Percentiles rank a stretch among this genome's conserved stretches.
Conservation (phyloP, 2,113 vertebrate genomes). For the Ptychochromis oligacanthus region DNA sequence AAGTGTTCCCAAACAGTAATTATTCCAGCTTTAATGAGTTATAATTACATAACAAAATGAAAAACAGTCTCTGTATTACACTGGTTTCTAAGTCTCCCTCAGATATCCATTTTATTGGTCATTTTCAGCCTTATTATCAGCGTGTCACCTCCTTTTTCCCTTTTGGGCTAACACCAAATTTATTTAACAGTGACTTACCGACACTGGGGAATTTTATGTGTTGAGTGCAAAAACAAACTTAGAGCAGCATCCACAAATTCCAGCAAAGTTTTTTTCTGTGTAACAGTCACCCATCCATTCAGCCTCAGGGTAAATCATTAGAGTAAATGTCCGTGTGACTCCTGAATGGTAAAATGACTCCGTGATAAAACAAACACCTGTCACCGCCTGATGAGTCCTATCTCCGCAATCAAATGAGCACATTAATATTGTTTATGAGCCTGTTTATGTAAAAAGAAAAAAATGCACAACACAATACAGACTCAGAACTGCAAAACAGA, state of each 20-base stretch:
- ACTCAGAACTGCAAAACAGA: neutral
- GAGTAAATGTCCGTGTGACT: slow-evolving; percentile 30
- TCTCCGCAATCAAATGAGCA: neutral
- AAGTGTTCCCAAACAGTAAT: neutral
- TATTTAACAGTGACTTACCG: slow-evolving; percentile 3
- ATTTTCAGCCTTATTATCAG: neutral
- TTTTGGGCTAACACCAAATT: neutral
- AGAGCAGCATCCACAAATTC: slow-evolving; percentile 2
- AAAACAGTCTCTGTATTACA: accelerated
- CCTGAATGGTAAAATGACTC: slow-evolving; percentile 21
- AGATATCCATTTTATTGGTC: neutral
- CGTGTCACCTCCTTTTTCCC: neutral
- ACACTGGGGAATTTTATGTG: slow-evolving; percentile 12
- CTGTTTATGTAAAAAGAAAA: neutral
- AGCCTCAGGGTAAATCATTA: slow-evolving; percentile 36
- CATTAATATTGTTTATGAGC: neutral
- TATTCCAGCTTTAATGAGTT: neutral
- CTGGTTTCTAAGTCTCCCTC: neutral
- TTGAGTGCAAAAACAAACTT: slow-evolving; percentile 9
- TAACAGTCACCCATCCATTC: slow-evolving; percentile 1
- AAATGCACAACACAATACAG: neutral
- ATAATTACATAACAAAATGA: neutral
- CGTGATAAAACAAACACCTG: slow-evolving; percentile 52
- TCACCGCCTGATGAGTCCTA: neutral
- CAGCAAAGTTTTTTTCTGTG: slow-evolving; percentile 20